phyloP scores from a whole-genome alignment of 2,797 vertebrate genomes.

The Esox masquinongy region DNA sequence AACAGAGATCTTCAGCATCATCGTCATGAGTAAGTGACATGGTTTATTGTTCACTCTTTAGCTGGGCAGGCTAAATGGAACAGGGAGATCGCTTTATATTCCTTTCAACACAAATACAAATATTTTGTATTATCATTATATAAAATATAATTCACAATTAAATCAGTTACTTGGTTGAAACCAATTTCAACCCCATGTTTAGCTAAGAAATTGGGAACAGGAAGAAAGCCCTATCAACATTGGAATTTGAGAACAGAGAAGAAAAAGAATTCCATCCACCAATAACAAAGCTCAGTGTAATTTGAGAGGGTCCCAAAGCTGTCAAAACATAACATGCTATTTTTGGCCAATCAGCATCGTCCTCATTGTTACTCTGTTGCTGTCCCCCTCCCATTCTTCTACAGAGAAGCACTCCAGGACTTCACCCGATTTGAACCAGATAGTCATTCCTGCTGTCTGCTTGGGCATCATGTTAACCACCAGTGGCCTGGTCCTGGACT shows the following conservation, averaged over 20 bases:
- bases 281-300: background rate
- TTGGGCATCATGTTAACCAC: conserved; percentile 30
- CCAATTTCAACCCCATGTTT: background rate
- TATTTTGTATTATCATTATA: background rate
- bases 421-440: conserved; percentile 20
- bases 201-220: background rate
- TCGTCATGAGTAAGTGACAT: conserved; percentile 64
- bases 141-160: background rate
- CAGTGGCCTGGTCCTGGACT: conserved; percentile 48
- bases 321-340: background rate
- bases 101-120: background rate
- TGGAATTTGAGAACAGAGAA: conserved; percentile 1
- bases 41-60: background rate
- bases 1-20: conserved; percentile 65
- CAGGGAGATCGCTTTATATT: background rate
- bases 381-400: background rate
- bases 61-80: background rate
- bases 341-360: background rate
- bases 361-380: background rate
- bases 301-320: background rate
- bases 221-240: background rate
- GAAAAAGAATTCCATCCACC: background rate
- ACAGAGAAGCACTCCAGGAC: conserved; percentile 47
- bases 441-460: conserved; percentile 47
- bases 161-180: background rate